Evolutionary conservation across 37 sponge, comb jelly and placozoan genomes (phyloP).

Genomic region (Amphimedon queenslandica): DNA sequence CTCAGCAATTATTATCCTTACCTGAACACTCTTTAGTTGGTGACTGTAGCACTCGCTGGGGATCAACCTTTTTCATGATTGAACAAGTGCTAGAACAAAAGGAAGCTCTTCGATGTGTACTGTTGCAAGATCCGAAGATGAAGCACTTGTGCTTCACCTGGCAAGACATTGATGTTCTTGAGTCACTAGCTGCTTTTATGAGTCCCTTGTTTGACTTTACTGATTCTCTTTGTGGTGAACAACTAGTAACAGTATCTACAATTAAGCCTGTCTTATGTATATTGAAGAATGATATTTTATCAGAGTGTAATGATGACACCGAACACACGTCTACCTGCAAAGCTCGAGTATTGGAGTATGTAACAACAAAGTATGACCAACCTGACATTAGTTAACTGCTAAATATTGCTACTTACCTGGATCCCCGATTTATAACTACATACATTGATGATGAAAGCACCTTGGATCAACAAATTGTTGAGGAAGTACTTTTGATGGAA

Average conservation of each 20-base stretch:
- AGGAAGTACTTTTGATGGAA: no score
- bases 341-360: not conserved
- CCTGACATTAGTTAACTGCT: not conserved
- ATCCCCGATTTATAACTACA: not conserved
- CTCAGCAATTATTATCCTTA: slow-evolving; percentile 2
- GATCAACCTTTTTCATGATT: not conserved
- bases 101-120: slow-evolving; percentile 1
- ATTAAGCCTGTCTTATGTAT: slow-evolving; percentile 9
- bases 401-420: not conserved
- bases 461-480: not conserved
- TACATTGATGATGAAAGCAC: not conserved
- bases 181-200: slow-evolving; percentile 3
- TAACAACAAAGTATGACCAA: not conserved
- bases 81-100: slow-evolving; percentile 3
- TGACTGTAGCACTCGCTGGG: not conserved
- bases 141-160: slow-evolving; percentile 15
- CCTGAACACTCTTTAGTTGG: slow-evolving; percentile 22
- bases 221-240: slow-evolving; percentile 11
- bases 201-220: slow-evolving; percentile 18
- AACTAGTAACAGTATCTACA: slow-evolving; percentile 3
- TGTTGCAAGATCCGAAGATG: slow-evolving; percentile 3
- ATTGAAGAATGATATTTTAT: not conserved
- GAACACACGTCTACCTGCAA: not conserved
- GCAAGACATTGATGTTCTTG: slow-evolving; percentile 30
- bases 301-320: slow-evolving; percentile 6